phyloP scores from a whole-genome alignment of 2,113 vertebrate genomes.

The Leptobrachium leishanense region DNA sequence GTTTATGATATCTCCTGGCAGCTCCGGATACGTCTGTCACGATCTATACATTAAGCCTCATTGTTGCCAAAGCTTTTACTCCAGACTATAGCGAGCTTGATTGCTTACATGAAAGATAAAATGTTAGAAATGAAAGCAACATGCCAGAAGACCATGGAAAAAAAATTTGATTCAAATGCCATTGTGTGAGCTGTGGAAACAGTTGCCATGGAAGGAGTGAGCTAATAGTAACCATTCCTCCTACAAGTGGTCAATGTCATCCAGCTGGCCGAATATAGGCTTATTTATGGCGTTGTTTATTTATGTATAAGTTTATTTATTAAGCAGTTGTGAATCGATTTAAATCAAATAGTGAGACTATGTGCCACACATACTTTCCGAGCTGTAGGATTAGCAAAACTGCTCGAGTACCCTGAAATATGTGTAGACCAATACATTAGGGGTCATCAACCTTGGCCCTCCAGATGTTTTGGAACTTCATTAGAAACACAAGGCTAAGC shows the following conservation, averaged over 20 bases:
- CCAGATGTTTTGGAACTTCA: too few relatives aligned
- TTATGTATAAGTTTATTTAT: background rate
- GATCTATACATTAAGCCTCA: slow-evolving; percentile 5
- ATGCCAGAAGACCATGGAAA: background rate
- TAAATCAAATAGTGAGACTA: too few relatives aligned
- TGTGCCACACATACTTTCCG: too few relatives aligned
- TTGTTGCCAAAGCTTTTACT: background rate
- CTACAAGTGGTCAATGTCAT: background rate
- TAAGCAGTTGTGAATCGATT: too few relatives aligned
- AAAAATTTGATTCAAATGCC: background rate
- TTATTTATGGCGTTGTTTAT: background rate
- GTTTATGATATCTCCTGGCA: slow-evolving; percentile 2
- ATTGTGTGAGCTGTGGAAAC: background rate
- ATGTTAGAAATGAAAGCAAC: background rate
- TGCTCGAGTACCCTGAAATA: too few relatives aligned
- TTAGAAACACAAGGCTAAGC: too few relatives aligned
- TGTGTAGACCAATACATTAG: too few relatives aligned
- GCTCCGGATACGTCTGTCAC: background rate
- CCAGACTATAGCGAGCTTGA: background rate
- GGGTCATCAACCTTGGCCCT: too few relatives aligned
- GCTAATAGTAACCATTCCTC: background rate
- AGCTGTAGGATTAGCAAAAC: too few relatives aligned
- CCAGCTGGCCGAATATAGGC: background rate
- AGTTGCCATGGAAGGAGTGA: background rate
- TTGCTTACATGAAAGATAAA: slow-evolving; percentile 21